Evolutionary conservation across 2,113 vertebrate species (phyloP), one percentile per base, ranked within the genome.

Genomic region (Phalacrocorax aristotelis): DNA sequence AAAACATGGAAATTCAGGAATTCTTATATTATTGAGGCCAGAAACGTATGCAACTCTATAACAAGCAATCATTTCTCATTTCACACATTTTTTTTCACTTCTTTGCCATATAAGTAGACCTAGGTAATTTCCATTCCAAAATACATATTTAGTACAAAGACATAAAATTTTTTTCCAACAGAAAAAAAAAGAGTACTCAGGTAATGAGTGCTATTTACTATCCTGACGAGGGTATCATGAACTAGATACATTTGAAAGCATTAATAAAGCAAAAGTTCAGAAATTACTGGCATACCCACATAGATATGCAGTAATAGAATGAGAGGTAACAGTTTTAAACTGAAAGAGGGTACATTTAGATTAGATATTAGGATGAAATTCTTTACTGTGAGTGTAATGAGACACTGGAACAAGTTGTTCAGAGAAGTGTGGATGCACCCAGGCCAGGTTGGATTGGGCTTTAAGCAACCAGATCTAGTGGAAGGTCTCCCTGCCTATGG

Each of bases 401-500:
- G 38, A 29, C 12, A 30, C 46, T 68, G 49, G 22, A 19, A 88
- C 3, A 19, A 19, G 27, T n/a, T 55, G 7, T 11, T 10, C 44
- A 36, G 34, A 19, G 49, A 83, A 55, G 6, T n/a, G 13, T 62
- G 58, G 11, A 34, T 57, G 16, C 1, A 10, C 3, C 16, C 21
- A 51, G 20, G 10, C 5, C 32, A 46, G 6, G 15, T 0, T 61
- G 25, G 25, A 55, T 9, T 17, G 12, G 4, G 2, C 11, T 76
- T 32, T 55, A 32, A 29, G 9, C 21, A 68, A 34, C 1, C 3
- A n/a, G 60, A 16, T 26, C 60, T 12, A 38, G 60, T 61, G 17
- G 29, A 78, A 54, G 3, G 3, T 62, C 7, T 22, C 32, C 15
- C 8, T 55, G 6, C 8, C 32, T 18, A 25, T 0, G 0, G 18